Evolutionary conservation across 2,113 vertebrate species (phyloP), one percentile per base, ranked within the genome.

Genomic region (Pogona vitticeps): DNA sequence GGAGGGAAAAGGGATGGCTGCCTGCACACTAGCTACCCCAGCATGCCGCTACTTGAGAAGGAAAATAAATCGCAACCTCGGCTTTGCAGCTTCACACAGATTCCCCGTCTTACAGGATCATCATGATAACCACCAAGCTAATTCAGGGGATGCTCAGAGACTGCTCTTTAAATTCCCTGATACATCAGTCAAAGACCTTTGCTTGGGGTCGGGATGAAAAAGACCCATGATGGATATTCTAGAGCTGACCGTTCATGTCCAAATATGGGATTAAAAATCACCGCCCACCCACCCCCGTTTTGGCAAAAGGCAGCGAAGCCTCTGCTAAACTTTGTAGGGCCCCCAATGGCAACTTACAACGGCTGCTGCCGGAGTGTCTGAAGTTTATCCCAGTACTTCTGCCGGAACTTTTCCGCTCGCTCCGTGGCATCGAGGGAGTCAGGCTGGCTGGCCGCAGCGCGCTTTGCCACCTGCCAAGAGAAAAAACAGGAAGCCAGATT

Each of bases 301-400:
- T 81, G 17, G 63, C 14, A 8, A n/a, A 38, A 52, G 42, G 31
- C 2, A 14, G 2, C 46, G 1, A 15, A 1, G 10, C 8, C 31
- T 42, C 28, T 5, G 59, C 63, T 28, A 36, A 56, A 40, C 31
- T 26, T 31, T 12, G 14, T 13, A 28, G 7, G 3, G 21, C 52
- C 26, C 2, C 21, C 31, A 3, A 31, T 1, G 3, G 31, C 15
- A 0, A 92, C 98, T 98, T 93, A 99, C 98, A 98, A 99, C 0
- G 99, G 99, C 93, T 99, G 99, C 13, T 98, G 97, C 9, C 98
- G 95, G 76, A 99, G 97, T 0, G 98, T 98, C 95, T 99, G 98
- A 2, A 99, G 97, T 93, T 99, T 99, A 81, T 98, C 97, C 94
- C 98, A 93, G 93, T 99, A 99, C 68, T 99, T 99, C 93, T 98